Evolutionary conservation across 2,797 vertebrate genomes (phyloP), one percentile per base, ranked within the genome.

Genomic region (Columba guinea): DNA sequence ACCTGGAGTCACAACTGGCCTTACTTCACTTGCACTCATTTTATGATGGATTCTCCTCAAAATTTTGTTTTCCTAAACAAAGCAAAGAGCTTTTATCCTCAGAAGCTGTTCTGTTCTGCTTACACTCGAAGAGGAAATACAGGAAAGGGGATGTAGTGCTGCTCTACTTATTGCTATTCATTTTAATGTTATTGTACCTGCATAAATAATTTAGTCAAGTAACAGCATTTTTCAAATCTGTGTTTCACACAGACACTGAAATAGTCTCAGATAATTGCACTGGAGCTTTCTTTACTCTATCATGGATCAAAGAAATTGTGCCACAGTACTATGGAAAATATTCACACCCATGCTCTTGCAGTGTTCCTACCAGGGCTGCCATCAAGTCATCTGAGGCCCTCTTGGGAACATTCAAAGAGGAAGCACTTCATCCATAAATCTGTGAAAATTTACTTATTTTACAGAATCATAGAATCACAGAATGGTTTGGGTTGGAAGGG

Each of bases 261-360:
- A 35, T 81, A 88, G 90, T 93, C 79, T 90, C 58, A 78, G 85
- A 37, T 94, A 94, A 94, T 94, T 93, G 82, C 76, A 84, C 32
- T 62, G 76, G 27, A 84, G 62, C 85, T 88, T 93, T 84, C 81
- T 93, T 88, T 92, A 80, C 73, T 83, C 23, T 70, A 86, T 68
- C 10, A 27, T 13, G 34, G 62, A 84, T 90, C 80, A 94, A 95
- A 94, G 55, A 91, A 81, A 75, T 86, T 91, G 83, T 74, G 84
- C 88, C 80, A 91, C 30, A 71, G 77, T 65, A 21, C 68, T 21
- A 8, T 69, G 32, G 59, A 93, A 96, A 94, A 78, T 34, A 78
- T 24, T 91, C 64, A 91, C 68, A 76, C 28, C 46, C 46, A 17
- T 84, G 52, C 22, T 89, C 59, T 74, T 21, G 6, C 22, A 56